Evolutionary conservation across 2,888 invertebrate genomes (phyloP).

Genomic region (Stenchaetothrips biformis): DNA sequence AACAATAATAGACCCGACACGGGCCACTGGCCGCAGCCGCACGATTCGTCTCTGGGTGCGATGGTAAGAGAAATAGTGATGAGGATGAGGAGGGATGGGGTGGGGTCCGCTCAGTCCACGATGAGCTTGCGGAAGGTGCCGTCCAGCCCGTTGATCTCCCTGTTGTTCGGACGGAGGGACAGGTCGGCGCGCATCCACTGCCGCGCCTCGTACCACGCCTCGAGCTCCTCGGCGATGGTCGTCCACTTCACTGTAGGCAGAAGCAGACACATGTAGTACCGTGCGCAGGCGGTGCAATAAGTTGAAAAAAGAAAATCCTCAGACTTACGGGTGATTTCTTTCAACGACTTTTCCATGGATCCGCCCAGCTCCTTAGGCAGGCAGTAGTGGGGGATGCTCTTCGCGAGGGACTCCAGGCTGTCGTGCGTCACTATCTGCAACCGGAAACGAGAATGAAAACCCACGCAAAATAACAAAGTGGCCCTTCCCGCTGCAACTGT

Average conservation of each 20-base stretch:
- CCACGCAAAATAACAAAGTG: too few relatives aligned
- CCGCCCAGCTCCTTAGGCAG: neutral
- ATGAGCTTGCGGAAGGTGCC: neutral
- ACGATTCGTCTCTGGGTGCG: neutral
- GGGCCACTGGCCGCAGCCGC: neutral
- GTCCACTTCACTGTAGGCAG: neutral
- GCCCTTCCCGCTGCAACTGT: too few relatives aligned
- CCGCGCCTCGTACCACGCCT: neutral
- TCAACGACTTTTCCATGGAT: neutral
- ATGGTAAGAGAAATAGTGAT: neutral
- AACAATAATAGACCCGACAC: neutral
- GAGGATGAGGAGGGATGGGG: neutral
- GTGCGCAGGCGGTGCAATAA: neutral
- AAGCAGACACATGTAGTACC: neutral
- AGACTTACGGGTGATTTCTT: neutral
- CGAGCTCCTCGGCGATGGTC: neutral
- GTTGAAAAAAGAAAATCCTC: neutral
- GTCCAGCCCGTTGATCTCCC: neutral
- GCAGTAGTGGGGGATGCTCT: neutral
- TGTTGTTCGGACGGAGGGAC: neutral
- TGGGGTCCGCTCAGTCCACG: neutral
- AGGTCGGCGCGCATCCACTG: constrained; percentile 4
- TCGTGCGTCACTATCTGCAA: constrained; percentile 8
- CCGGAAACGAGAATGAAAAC: neutral
- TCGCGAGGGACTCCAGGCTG: neutral